These are phyloP conservation scores for Perca flavescens DNA, from an alignment of 2,113 vertebrate species.

Conservation along the genomic window DNA sequence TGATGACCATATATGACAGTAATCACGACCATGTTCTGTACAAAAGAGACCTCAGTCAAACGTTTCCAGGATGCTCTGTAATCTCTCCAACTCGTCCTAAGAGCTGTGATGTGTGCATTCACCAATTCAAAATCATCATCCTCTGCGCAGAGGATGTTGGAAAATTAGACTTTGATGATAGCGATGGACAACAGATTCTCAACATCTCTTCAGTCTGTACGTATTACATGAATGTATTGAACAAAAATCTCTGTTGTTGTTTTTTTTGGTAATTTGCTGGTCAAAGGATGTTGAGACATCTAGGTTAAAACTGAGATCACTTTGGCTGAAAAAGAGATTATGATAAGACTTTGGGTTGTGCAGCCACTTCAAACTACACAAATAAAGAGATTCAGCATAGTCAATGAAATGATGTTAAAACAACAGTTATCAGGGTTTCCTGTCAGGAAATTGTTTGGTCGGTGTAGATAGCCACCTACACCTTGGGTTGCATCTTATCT, in stretches of 20 bases:
- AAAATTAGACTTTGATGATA: not conserved
- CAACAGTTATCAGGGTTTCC: not conserved
- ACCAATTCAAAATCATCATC: fast-evolving
- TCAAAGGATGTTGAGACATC: not conserved
- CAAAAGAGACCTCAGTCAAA: fast-evolving
- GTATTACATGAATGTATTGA: not conserved
- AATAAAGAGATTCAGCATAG: not conserved
- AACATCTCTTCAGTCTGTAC: not conserved
- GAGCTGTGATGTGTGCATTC: not conserved
- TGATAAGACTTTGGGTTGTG: no score
- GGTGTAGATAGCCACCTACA: no score
- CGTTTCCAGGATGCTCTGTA: not conserved
- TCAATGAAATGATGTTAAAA: not conserved
- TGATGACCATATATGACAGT: not conserved
- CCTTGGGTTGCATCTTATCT: no score
- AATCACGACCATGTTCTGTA: fast-evolving
- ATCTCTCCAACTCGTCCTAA: fast-evolving
- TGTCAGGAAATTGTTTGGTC: no score
- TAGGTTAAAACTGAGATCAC: not conserved
- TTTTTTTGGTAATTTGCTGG: not conserved
- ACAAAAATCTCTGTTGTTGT: not conserved
- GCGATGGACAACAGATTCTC: fast-evolving
- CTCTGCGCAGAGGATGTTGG: not conserved
- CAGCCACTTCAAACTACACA: not conserved
- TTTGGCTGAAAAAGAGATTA: not conserved